Percentiles rank a stretch among this genome's conserved stretches.
Conservation (phyloP, 2,888 invertebrate genomes). For the Apodemia zela region DNA sequence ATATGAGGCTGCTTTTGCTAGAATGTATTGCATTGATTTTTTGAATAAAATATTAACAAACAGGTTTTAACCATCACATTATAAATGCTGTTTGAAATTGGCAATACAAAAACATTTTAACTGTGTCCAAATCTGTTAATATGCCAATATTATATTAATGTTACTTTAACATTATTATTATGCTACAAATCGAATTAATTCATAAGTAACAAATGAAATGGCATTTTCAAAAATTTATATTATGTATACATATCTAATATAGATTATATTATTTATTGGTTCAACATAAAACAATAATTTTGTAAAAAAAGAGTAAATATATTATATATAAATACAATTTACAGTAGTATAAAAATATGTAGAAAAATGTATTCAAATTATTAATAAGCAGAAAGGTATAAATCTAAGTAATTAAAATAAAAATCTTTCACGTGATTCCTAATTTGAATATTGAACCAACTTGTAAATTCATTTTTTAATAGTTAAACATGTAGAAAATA, state of each 20-base stretch:
- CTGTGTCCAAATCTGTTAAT: neutral
- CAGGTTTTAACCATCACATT: conserved; percentile 13
- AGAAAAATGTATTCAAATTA: conserved; percentile 20
- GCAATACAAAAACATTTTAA: conserved; percentile 11
- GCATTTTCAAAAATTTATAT: conserved; percentile 11
- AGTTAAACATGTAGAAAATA: conserved; percentile 10
- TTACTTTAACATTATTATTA: conserved; percentile 13
- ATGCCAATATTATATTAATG: conserved; percentile 6
- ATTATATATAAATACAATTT: neutral
- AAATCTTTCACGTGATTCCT: conserved; percentile 2
- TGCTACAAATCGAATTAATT: conserved; percentile 15
- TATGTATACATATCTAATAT: neutral
- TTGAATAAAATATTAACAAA: conserved; percentile 8
- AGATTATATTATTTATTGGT: conserved; percentile 11
- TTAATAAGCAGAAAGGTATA: conserved; percentile 14
- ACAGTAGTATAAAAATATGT: conserved; percentile 19
- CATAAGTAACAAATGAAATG: conserved; percentile 15
- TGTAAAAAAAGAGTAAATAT: conserved; percentile 7
- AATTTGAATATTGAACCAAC: conserved; percentile 17
- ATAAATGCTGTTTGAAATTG: conserved; percentile 1
- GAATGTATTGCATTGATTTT: neutral
- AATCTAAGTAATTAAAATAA: conserved; percentile 15
- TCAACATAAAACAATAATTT: conserved; percentile 10
- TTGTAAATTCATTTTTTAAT: neutral
- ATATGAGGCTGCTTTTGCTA: neutral